Base-by-base conservation (phyloP, 2,113 vertebrate species). In the Rhizomys pruinosus region DNA sequence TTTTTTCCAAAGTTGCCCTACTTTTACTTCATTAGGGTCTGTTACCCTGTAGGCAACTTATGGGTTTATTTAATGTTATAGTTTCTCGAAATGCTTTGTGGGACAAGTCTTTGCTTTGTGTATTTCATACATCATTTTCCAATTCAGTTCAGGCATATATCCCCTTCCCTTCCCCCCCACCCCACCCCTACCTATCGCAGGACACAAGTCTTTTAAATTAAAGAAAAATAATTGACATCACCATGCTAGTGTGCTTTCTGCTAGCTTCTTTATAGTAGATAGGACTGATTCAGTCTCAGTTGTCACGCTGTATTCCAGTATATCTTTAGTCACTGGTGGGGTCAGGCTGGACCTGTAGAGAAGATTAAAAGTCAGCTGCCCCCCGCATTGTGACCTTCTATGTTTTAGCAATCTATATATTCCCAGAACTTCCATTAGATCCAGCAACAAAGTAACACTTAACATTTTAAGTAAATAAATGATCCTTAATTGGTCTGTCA, bases 131-230 rank as follows among this genome's bases (percentile, higher is more conserved):
- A n/a, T n/a, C n/a, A n/a, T n/a, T n/a, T n/a, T n/a, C n/a, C n/a
- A n/a, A n/a, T n/a, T n/a, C n/a, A n/a, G n/a, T n/a, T n/a, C n/a
- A n/a, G n/a, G n/a, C n/a, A n/a, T n/a, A n/a, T n/a, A n/a, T n/a
- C n/a, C n/a, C n/a, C n/a, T n/a, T n/a, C n/a, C n/a, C n/a, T n/a
- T n/a, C n/a, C n/a, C n/a, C n/a, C n/a, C n/a, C n/a, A n/a, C n/a
- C n/a, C n/a, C n/a, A n/a, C n/a, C n/a, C n/a, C n/a, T n/a, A n/a
- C n/a, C n/a, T n/a, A n/a, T n/a, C n/a, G n/a, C n/a, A n/a, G n/a
- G n/a, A n/a, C n/a, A n/a, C n/a, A n/a, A n/a, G n/a, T n/a, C 79
- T 87, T 39, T 29, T 74, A 44, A 82, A 37, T 89, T 87, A 80
- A 78, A 90, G n/a, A 78, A 72, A 89, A 89, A 37, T 3, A 52